These are phyloP conservation scores for Lasioglossum villosulum DNA, from an alignment of 2,888 invertebrate species.

Conservation along the genomic window DNA sequence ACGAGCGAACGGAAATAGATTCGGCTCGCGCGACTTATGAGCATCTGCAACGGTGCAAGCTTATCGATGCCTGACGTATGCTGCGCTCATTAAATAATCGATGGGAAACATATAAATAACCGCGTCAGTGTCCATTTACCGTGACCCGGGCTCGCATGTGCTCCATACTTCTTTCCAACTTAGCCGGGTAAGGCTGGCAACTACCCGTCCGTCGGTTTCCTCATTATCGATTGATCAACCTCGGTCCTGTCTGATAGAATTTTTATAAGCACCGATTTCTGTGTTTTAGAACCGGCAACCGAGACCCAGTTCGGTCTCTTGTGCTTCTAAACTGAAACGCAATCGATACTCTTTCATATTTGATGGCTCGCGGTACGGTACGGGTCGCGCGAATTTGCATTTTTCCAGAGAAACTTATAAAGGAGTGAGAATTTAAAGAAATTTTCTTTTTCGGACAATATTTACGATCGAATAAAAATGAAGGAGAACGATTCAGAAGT, in stretches of 20 bases:
- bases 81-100: conserved; percentile 54
- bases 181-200: conserved; percentile 55
- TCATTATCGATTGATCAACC: not conserved
- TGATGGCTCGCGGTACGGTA: not conserved
- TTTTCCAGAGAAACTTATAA: not conserved
- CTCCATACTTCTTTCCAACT: conserved; percentile 55
- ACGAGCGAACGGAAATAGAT: conserved; percentile 51
- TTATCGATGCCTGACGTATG: conserved; percentile 7
- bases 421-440: not conserved
- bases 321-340: not conserved
- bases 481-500: too few relatives aligned
- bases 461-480: not conserved
- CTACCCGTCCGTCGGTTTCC: not conserved
- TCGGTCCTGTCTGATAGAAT: not conserved
- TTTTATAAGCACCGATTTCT: not conserved
- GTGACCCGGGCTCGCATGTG: conserved; percentile 45
- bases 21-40: conserved; percentile 37
- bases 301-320: not conserved
- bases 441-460: not conserved
- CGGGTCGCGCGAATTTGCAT: not conserved
- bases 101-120: conserved; percentile 44
- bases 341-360: not conserved
- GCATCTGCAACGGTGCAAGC: conserved; percentile 26
- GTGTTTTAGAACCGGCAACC: not conserved
- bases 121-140: conserved; percentile 8